Base-by-base conservation (phyloP, 2,888 invertebrate species). In the Orthonevra nobilis region DNA sequence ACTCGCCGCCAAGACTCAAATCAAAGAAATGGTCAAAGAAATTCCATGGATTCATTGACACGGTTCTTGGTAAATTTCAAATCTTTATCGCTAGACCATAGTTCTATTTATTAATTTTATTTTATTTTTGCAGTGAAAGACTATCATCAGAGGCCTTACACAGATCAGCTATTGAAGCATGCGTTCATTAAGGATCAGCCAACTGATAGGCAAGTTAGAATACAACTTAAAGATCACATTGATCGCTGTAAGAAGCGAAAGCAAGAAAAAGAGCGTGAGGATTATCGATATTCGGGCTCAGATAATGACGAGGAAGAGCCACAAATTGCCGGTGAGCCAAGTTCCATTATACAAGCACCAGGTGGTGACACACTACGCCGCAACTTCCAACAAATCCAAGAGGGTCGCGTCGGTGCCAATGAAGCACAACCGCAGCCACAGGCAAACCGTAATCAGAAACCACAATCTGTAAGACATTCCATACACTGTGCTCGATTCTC, bases 191-290 rank as follows among this genome's bases (percentile, higher is more conserved):
- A 96, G 90, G 99, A 99, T 91, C 98, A 99, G 90, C 98, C 99
- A 14, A 98, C 98, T 54, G 99, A 99, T 90, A 91, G 98, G 84
- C 97, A 99, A 91, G 98, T 99, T 83, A 92, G 98, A 87, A 98
- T 98, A 90, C 98, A 99, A 89, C 92, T 99, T 82, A 99, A 99
- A 90, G 99, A 99, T 90, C 99, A 99, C 90, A 98, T 99, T 89
- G 99, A 99, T 90, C 92, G 96, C 82, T 97, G 97, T 90, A 97
- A 97, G 91, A 97, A 97, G 89, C 94, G 97, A 88, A 97, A 96
- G 91, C 96, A 94, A 86, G 96, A 97, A 88, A 95, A 96, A 87
- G 93, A 94, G 82, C 91, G 93, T 15, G 93, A 94, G 85, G 93
- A 94, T 86, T 94, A 94, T 88, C 92, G 93, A 83, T 98, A 97